phyloP scores from a whole-genome alignment of 2,797 vertebrate genomes.

The Adrianichthys oophorus region DNA sequence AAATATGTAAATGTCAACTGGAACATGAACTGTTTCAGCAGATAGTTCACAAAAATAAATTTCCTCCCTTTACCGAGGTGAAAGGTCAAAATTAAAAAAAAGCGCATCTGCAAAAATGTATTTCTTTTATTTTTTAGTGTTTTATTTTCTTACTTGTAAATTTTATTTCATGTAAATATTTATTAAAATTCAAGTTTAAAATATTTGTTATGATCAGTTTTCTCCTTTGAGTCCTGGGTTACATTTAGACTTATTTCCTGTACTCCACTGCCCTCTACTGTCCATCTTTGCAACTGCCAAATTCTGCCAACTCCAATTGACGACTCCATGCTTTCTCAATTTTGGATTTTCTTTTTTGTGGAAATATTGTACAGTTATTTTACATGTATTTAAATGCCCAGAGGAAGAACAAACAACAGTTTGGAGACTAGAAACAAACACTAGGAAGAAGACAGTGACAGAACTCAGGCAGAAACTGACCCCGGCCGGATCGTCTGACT shows the following conservation, averaged over 20 bases:
- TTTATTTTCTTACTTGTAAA: too few species aligned
- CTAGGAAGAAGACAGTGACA: conserved; percentile 69
- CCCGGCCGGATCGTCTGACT: conserved; percentile 61
- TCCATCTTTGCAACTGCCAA: neutral
- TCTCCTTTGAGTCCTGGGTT: too few species aligned
- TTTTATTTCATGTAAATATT: too few species aligned
- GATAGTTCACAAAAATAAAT: too few species aligned
- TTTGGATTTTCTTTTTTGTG: conserved; percentile 78
- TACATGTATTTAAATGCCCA: conserved; percentile 84
- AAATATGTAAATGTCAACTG: conserved; percentile 10
- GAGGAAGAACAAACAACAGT: conserved; percentile 58
- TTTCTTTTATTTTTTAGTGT: too few species aligned
- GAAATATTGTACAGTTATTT: conserved; percentile 87
- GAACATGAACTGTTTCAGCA: too few species aligned
- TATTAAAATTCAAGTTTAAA: too few species aligned
- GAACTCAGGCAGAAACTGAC: conserved; percentile 67
- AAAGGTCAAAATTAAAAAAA: too few species aligned
- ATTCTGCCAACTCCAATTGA: conserved; percentile 27
- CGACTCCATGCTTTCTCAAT: conserved; percentile 37
- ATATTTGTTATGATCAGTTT: too few species aligned
- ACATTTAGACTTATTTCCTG: neutral
- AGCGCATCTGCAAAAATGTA: too few species aligned
- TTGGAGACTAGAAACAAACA: conserved; percentile 75
- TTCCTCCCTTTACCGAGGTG: too few species aligned
- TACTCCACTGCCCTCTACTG: conserved; percentile 12